Percentiles rank a stretch among this genome's conserved stretches.
phyloP scores from a whole-genome alignment of 2,888 invertebrate species.

The Slavum lentiscoides region DNA sequence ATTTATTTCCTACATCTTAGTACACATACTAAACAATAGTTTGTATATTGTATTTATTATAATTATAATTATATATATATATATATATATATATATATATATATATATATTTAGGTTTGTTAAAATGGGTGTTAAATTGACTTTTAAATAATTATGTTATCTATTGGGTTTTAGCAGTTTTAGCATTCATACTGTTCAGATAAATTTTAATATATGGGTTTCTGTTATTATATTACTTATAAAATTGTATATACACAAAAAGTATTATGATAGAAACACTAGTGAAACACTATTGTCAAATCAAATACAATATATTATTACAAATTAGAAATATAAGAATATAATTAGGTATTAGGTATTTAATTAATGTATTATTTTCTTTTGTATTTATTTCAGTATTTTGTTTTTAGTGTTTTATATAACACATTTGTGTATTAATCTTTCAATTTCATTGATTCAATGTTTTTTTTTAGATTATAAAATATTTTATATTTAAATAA shows the following conservation, averaged over 20 bases:
- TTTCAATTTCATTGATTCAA: neutral
- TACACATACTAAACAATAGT: too few relatives aligned
- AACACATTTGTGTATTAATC: neutral
- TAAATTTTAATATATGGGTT: neutral
- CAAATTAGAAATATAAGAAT: neutral
- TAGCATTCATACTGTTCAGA: too few relatives aligned
- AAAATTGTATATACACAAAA: neutral
- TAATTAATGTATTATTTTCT: neutral
- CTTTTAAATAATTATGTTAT: too few relatives aligned
- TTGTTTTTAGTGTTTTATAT: neutral
- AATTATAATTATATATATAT: too few relatives aligned
- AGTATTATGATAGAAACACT: neutral
- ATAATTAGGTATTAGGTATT: neutral
- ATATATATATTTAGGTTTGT: too few relatives aligned
- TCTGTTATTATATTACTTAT: neutral
- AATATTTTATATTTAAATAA: neutral
- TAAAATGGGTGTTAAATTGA: too few relatives aligned
- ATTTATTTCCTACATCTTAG: too few relatives aligned
- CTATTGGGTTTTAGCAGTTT: too few relatives aligned
- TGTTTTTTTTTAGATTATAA: neutral
- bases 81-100: too few relatives aligned
- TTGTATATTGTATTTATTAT: too few relatives aligned
- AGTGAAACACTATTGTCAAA: neutral
- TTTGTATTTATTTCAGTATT: neutral
- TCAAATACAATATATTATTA: neutral